Evolutionary conservation across 92 coral and sea anemone species (phyloP).

Genomic region (Actinostola sp.): DNA sequence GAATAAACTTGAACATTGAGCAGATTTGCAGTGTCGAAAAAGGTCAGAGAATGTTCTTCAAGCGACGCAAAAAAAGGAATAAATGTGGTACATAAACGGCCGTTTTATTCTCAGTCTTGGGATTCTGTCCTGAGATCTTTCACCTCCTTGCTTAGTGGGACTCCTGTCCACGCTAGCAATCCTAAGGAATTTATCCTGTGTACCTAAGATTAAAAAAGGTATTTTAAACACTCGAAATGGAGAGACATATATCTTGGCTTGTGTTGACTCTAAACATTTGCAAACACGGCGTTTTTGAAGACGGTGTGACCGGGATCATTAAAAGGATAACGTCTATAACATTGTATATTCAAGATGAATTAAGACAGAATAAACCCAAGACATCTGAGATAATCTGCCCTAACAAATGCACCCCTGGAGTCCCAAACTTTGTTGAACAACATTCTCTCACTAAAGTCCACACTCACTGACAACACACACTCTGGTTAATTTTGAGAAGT

Average conservation of each 20-base stretch:
- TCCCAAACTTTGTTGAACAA: neutral
- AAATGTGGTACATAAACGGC: no score
- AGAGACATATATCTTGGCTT: conserved; percentile 15
- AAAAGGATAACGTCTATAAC: conserved; percentile 16
- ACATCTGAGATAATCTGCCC: conserved; percentile 21
- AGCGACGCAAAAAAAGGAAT: neutral
- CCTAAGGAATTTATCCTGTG: conserved; percentile 17
- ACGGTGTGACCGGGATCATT: conserved; percentile 23
- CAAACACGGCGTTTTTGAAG: conserved; percentile 28
- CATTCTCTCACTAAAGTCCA: neutral
- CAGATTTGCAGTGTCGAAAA: conserved; percentile 11
- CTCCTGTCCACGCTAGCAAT: conserved; percentile 3
- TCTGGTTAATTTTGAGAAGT: neutral
- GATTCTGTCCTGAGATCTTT: no score
- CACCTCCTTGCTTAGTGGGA: no score
- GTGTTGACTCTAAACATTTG: conserved; percentile 16
- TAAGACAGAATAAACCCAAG: conserved; percentile 9
- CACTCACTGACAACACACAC: neutral
- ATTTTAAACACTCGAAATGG: conserved; percentile 22
- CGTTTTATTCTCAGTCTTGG: no score
- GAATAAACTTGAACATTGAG: conserved; percentile 20
- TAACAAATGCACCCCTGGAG: conserved; percentile 46
- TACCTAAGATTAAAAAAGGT: conserved; percentile 24
- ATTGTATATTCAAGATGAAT: neutral
- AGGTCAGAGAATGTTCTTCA: conserved; percentile 2